phyloP scores from a whole-genome alignment of 1,140 invertebrate species.

The Brachionus angularis region DNA sequence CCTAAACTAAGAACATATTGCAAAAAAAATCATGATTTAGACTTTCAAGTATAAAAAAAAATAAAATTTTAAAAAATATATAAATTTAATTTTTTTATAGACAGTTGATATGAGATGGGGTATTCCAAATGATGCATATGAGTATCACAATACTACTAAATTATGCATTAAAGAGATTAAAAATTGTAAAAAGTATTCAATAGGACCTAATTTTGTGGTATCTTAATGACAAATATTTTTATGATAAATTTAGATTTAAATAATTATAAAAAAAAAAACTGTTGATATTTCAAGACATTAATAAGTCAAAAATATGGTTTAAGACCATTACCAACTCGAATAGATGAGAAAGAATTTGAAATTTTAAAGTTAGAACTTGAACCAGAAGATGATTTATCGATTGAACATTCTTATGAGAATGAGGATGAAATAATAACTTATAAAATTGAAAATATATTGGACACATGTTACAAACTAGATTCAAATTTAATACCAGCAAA shows the following conservation, averaged over 20 bases:
- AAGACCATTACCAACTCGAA: conserved; percentile 89
- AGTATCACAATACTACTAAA: conserved; percentile 51
- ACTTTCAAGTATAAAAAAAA: conserved; percentile 63
- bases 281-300: conserved; percentile 67
- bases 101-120: conserved; percentile 57
- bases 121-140: conserved; percentile 50
- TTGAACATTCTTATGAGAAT: neutral
- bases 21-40: conserved; percentile 49
- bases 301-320: conserved; percentile 97
- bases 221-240: neutral
- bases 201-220: conserved; percentile 57
- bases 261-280: conserved; percentile 72
- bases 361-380: neutral
- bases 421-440: too few relatives aligned
- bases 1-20: conserved; percentile 51
- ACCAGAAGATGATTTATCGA: neutral
- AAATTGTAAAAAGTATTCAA: conserved; percentile 53
- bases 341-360: conserved; percentile 68
- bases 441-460: conserved; percentile 9
- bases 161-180: conserved; percentile 52
- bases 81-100: conserved; percentile 33
- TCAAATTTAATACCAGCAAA: neutral
- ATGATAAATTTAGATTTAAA: neutral
- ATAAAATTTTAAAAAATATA: too few relatives aligned
- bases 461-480: neutral